Conservation (phyloP, 2,113 vertebrate genomes). For the Capreolus pygargus region DNA sequence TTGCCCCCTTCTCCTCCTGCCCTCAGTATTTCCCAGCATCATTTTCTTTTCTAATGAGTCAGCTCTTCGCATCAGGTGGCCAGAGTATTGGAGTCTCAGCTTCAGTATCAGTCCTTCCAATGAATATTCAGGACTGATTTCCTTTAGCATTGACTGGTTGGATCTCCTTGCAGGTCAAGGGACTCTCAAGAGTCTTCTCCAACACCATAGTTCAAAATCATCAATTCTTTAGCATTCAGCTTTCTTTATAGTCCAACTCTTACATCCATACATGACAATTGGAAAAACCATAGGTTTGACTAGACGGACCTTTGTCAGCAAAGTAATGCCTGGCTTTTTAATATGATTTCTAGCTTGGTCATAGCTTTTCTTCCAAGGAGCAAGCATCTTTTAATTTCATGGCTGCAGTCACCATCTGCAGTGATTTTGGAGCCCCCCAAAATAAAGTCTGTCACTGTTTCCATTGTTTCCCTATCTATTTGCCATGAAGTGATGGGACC, state of each 20-base stretch:
- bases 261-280: not conserved
- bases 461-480: not conserved
- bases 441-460: not conserved
- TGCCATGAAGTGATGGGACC: not conserved
- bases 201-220: not conserved
- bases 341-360: not conserved
- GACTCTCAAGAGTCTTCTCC: not conserved
- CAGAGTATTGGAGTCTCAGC: not conserved
- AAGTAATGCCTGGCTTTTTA: not conserved
- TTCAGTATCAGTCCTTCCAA: not conserved
- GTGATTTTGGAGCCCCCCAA: rapidly evolving
- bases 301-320: not conserved
- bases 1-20: not conserved
- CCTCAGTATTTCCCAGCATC: not conserved
- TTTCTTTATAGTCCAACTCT: not conserved
- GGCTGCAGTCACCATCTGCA: not conserved
- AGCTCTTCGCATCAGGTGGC: not conserved
- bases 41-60: not conserved
- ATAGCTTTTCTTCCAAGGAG: not conserved
- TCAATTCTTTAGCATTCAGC: not conserved
- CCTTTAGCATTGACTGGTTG: not conserved
- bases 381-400: not conserved
- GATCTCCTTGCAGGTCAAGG: not conserved
- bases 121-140: not conserved
- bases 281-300: not conserved